A percentile compares a stretch with the other conserved stretches of the same genome.
These are phyloP conservation scores for Thereva unica DNA, from an alignment of 2,888 invertebrate genomes.

Conservation along the genomic window DNA sequence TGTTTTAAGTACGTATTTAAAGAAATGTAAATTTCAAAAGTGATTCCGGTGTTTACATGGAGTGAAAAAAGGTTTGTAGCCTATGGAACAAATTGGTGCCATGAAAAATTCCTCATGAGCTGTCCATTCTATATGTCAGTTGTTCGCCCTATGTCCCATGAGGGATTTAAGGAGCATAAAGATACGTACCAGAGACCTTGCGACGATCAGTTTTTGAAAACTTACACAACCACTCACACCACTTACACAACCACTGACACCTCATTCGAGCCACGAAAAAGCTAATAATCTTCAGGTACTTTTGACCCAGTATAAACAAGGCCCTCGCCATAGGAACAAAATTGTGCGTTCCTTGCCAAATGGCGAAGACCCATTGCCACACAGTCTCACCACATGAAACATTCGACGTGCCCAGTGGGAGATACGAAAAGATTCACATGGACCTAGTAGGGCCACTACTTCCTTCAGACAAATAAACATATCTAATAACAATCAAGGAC, in stretches of 20 bases:
- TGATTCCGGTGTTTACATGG: no score
- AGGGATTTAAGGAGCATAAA: no score
- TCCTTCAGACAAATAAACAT: background rate
- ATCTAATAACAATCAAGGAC: constrained; percentile 13
- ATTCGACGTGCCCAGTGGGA: background rate
- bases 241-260: no score
- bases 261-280: background rate
- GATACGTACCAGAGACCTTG: background rate
- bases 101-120: no score
- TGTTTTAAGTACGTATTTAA: no score
- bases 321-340: background rate
- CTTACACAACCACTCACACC: background rate
- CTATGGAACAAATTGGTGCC: no score
- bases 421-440: constrained; percentile 37
- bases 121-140: no score
- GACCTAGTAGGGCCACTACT: constrained; percentile 36
- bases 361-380: background rate
- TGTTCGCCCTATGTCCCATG: no score
- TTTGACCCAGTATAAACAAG: background rate
- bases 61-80: no score
- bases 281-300: background rate
- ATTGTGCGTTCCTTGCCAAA: constrained; percentile 3
- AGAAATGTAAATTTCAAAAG: no score
- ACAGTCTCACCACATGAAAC: background rate
- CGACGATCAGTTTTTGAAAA: background rate